A percentile compares a stretch with the other conserved stretches of the same genome.
phyloP scores from a whole-genome alignment of 2,113 vertebrate species.

The Guaruba guarouba region DNA sequence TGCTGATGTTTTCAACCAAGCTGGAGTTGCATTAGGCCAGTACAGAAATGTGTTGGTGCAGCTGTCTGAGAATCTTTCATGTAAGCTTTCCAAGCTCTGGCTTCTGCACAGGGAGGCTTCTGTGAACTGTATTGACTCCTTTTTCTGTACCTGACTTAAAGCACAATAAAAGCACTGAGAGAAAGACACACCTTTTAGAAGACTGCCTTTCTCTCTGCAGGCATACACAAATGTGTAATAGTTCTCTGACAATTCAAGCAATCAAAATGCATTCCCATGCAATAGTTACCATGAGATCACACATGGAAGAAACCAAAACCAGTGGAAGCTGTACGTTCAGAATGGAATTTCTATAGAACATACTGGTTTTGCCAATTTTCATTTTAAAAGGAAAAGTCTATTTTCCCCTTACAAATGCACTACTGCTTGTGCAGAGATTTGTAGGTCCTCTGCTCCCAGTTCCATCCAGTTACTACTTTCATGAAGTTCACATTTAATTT shows the following conservation, averaged over 20 bases:
- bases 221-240: accelerated
- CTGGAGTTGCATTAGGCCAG: neutral
- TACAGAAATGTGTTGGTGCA: neutral
- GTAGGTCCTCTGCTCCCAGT: neutral
- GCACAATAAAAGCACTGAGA: neutral
- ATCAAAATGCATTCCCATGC: neutral
- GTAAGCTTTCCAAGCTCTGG: neutral
- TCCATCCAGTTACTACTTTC: neutral
- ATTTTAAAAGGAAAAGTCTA: neutral
- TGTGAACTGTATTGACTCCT: neutral
- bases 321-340: neutral
- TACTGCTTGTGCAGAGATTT: neutral
- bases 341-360: neutral
- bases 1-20: neutral
- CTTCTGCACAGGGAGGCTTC: neutral
- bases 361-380: neutral
- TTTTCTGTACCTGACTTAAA: neutral
- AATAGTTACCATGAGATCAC: neutral
- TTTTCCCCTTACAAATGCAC: neutral
- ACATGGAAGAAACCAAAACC: neutral
- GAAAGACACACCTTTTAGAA: neutral
- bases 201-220: neutral
- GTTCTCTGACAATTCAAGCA: neutral
- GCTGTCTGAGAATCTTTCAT: neutral
- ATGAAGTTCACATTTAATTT: neutral